Conservation (phyloP, 2,797 vertebrate genomes). For the Eulemur coronatus region DNA sequence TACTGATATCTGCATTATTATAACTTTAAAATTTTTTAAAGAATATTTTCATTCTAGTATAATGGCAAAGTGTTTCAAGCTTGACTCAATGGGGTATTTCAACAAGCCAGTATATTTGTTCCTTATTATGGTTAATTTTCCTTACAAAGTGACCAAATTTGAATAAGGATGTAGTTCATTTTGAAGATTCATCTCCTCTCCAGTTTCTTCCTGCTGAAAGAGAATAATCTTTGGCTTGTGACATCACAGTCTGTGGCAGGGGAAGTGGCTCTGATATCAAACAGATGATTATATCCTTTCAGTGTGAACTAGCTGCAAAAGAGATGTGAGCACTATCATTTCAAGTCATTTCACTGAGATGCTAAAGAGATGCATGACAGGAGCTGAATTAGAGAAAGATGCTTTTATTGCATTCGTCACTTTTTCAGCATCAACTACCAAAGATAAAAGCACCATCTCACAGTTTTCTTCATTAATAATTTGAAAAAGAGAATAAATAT, state of each 20-base stretch:
- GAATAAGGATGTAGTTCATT: conserved; percentile 4
- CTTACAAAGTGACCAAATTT: conserved; percentile 59
- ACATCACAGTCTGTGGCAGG: conserved; percentile 41
- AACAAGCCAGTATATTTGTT: conserved; percentile 66
- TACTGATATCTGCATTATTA: background rate
- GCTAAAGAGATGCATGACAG: background rate
- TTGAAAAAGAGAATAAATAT: background rate
- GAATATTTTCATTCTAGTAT: conserved; percentile 4
- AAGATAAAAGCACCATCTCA: conserved; percentile 40
- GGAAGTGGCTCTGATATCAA: conserved; percentile 50
- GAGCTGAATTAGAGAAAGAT: background rate
- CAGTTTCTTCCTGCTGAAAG: background rate
- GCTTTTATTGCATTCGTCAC: background rate
- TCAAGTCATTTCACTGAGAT: conserved; percentile 25
- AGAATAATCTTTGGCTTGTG: conserved; percentile 31
- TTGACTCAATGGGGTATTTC: conserved; percentile 70
- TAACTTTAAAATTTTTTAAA: conserved; percentile 46
- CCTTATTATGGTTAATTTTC: conserved; percentile 69
- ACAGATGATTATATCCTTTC: conserved; percentile 52
- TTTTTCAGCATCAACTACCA: background rate
- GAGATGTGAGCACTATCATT: conserved; percentile 33
- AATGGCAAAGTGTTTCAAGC: conserved; percentile 34
- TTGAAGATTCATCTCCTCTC: conserved; percentile 46
- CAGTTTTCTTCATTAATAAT: conserved; percentile 39
- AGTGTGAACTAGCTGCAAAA: background rate